These are phyloP conservation scores for Metaphire vulgaris DNA, from an alignment of 1,140 invertebrate species.

Conservation along the genomic window DNA sequence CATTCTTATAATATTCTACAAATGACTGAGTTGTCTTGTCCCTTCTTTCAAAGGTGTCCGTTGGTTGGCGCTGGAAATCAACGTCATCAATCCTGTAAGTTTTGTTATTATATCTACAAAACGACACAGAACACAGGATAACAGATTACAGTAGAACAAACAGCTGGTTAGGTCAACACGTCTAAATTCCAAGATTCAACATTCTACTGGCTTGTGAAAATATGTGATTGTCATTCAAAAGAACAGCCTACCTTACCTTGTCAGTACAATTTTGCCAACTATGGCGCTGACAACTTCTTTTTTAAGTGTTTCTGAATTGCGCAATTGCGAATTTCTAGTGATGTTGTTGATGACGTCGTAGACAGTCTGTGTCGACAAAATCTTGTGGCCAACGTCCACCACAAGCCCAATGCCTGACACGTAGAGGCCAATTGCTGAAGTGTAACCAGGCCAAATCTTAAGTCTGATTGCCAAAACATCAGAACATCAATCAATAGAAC, in stretches of 20 bases:
- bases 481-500: too few relatives aligned
- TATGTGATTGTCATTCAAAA: too few relatives aligned
- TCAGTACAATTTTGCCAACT: neutral
- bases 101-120: conserved; percentile 84
- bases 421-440: neutral
- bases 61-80: conserved; percentile 64
- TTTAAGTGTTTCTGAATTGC: too few relatives aligned
- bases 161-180: too few relatives aligned
- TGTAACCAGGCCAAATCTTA: neutral
- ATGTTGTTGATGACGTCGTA: neutral
- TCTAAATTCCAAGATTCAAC: too few relatives aligned
- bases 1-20: conserved; percentile 67
- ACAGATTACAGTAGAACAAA: too few relatives aligned
- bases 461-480: neutral
- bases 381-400: neutral
- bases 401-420: neutral
- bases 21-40: conserved; percentile 62
- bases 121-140: too few relatives aligned
- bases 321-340: too few relatives aligned
- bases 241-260: too few relatives aligned
- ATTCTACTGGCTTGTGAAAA: too few relatives aligned
- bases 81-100: conserved; percentile 85
- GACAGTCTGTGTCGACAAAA: neutral
- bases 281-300: too few relatives aligned
- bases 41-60: conserved; percentile 57